Evolutionary conservation across 2,888 invertebrate species (phyloP), one percentile per base, ranked within the genome.

Genomic region (Acrobasis repandana): DNA sequence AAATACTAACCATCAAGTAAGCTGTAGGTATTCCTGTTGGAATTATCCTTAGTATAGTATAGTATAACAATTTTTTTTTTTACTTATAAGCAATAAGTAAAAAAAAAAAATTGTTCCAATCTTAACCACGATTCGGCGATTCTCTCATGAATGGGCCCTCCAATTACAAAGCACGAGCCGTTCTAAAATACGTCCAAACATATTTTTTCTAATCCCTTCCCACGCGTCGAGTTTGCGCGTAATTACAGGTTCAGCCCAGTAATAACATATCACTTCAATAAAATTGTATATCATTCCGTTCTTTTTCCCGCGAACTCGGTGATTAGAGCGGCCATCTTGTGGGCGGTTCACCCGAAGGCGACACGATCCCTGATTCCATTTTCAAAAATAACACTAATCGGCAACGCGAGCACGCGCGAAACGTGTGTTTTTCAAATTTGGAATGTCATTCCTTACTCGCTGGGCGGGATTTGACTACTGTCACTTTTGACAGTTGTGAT

Each of bases 261-360:
- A 92, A 92, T 92, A 91, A 92, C 88, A 90, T 85, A 90, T 91
- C 88, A 86, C 88, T 86, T 86, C 88, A 88, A 89, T 90, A 86
- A 91, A 91, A 91, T 90, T 90, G 90, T 91, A 90, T 90, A 92
- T 90, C 90, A 90, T 90, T 90, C 83, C 78, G 80, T 82, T 84
- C 74, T 77, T 80, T 84, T 86, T 86, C 89, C 89, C 86, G 90
- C 83, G 86, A 85, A 85, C 85, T 82, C 74, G 80, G 80, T 89
- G 90, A 91, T 90, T 90, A 91, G 88, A 82, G 85, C 90, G 82
- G 91, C 92, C 92, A 92, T 92, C 83, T 92, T 92, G 91, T 86
- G 87, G 92, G 92, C 90, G 91, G 88, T 79, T 77, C 82, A 82
- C 83, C 90, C 90, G 83, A 82, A 84, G 90, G 91, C 91, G 91